These are phyloP conservation scores for Meliscaeva auricollis DNA, from an alignment of 2,888 invertebrate species.

Conservation along the genomic window DNA sequence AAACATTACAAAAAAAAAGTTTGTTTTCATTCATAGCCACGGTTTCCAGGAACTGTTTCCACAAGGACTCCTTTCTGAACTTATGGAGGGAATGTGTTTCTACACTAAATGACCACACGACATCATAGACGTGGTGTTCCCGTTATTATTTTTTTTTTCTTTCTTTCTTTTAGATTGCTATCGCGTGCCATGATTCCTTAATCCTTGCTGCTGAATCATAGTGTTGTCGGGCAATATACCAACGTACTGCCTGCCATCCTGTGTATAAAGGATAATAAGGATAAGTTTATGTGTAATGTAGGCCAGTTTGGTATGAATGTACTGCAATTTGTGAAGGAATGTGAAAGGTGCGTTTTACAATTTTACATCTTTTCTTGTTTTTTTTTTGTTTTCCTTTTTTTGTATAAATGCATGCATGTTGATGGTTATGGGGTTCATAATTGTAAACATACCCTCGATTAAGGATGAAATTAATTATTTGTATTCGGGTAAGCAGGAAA, in stretches of 20 bases:
- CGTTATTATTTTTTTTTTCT: neutral
- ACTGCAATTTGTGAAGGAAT: slow-evolving; percentile 20
- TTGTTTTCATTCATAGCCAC: slow-evolving; percentile 19
- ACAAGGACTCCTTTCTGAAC: neutral
- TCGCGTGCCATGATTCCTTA: slow-evolving; percentile 39
- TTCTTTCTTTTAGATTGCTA: slow-evolving; percentile 15
- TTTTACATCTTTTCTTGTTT: neutral
- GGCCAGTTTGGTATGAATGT: slow-evolving; percentile 3
- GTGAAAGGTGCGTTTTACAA: slow-evolving; percentile 8
- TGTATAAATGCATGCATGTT: neutral
- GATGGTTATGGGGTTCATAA: neutral
- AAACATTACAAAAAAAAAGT: neutral
- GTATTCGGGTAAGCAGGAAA: neutral
- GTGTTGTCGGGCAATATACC: slow-evolving; percentile 21
- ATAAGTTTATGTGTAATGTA: neutral
- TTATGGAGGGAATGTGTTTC: neutral
- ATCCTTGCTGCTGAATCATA: slow-evolving; percentile 12
- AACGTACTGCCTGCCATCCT: slow-evolving; percentile 10
- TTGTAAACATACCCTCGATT: neutral
- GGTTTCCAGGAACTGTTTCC: slow-evolving; percentile 3
- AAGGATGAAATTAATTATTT: slow-evolving; percentile 16
- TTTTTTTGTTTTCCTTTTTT: neutral
- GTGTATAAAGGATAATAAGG: slow-evolving; percentile 13
- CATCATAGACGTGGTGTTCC: neutral
- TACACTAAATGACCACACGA: slow-evolving; percentile 25